Evolutionary conservation across 2,888 invertebrate genomes (phyloP), one percentile per base, ranked within the genome.

Genomic region (Argyra leucocephala): DNA sequence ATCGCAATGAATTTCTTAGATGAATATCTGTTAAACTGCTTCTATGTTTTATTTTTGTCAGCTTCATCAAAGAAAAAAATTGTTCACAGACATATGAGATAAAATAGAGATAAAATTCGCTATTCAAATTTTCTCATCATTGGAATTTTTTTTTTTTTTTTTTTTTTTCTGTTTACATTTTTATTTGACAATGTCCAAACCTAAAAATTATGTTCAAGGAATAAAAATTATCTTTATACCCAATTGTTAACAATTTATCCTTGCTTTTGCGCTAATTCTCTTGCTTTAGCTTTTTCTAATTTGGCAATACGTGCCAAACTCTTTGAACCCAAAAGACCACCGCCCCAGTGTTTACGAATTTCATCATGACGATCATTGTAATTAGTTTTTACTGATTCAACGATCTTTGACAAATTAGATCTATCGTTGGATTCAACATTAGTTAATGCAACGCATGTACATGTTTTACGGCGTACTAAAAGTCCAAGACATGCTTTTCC

Each of bases 351-450:
- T 76, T 88, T 86, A 75, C 96, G 88, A 78, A 98, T 91, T 84
- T 99, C 99, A 75, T 99, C 99, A 73, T 88, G 91, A 70, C 99
- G 88, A 76, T 99, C 98, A 80, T 99, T 99, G 87, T 96, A 99
- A 88, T 99, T 99, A 24, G 96, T 96, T 83, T 91, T 94, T 77
- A 98, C 90, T 22, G 93, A 91, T 80, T 99, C 98, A 67, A 96
- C 85, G 65, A 99, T 83, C 83, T 99, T 99, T 71, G 89, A 85
- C 79, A 99, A 88, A 74, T 89, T 83, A 26, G 91, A 88, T 73
- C 91, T 88, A 81, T 98, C 97, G 72, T 93, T 94, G 69, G 88
- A 84, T 74, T 92, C 91, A 72, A 92, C 90, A 86, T 88, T 77
- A 72, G 93, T 91, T 68, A 97, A 82, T 62, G 96, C 96, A 72